Evolutionary conservation across 2,888 invertebrate species (phyloP), one percentile per base, ranked within the genome.

Genomic region (Vesta saturnalis): DNA sequence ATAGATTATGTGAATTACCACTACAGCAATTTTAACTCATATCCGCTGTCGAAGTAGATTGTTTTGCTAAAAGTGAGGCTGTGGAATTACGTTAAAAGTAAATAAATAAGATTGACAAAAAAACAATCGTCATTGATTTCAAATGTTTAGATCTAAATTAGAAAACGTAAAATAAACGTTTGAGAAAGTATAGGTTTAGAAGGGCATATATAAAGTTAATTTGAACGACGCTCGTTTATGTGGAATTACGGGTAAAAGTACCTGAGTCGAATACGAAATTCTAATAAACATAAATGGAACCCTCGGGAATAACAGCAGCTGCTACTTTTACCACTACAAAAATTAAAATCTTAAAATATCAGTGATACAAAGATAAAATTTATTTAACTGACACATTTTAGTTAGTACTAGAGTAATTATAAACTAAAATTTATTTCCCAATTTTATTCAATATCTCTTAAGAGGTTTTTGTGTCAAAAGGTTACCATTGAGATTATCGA

Each of bases 231-330:
- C 61, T 61, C 69, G 69, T 69, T 69, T 69, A 69, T 69, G 57
- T 56, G 60, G 57, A 69, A 69, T 69, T 69, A 69, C 60, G 61
- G 68, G 63, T 59, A 60, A 55, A 63, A 64, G 60, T 68, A 68
- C 68, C 63, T 64, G 68, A 60, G 56, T 47, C 68, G 63, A 64
- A 64, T 64, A 60, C 64, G 56, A 54, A 61, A 64, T 69, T 64
- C 69, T 69, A 69, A 69, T 69, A 69, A 68, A 64, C 69, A 69
- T 69, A 69, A 69, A 69, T 64, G 64, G 64, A 43, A 52, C 69
- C 52, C 64, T 2, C 35, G 64, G 58, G 69, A 64, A 16, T 22
- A 47, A 35, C 60, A 43, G 57, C 69, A 69, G 69, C 64, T 64
- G 69, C 64, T 69, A 47, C 64, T 64, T 49, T 69, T 57, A 57